These are phyloP conservation scores for Lepidurus couesii DNA, from an alignment of 1,140 invertebrate genomes.

Conservation along the genomic window DNA sequence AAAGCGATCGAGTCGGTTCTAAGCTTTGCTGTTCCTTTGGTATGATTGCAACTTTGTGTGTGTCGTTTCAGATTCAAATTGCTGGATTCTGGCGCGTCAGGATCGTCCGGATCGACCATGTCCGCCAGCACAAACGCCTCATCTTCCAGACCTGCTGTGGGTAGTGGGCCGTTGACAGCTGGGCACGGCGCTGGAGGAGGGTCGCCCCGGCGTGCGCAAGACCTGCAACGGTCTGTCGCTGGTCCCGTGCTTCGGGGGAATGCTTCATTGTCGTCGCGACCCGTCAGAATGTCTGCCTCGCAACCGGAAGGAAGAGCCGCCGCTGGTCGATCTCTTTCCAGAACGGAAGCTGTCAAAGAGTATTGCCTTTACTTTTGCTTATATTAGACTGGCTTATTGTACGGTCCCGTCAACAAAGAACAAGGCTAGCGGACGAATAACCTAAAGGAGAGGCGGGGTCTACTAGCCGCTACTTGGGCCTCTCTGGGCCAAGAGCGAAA, in stretches of 20 bases:
- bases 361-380: conserved; percentile 14
- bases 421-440: no score
- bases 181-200: not conserved
- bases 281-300: not conserved
- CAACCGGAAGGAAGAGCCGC: conserved; percentile 22
- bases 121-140: not conserved
- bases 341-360: conserved; percentile 34
- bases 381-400: no score
- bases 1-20: not conserved
- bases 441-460: no score
- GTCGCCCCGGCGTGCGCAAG: not conserved
- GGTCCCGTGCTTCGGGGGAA: not conserved
- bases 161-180: not conserved
- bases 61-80: not conserved
- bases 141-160: not conserved
- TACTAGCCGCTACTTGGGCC: no score
- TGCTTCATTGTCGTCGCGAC: not conserved
- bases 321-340: conserved; percentile 18
- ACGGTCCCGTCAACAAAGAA: no score
- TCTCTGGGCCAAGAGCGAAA: no score
- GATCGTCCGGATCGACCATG: not conserved
- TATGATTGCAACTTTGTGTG: not conserved
- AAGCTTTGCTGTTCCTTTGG: not conserved
- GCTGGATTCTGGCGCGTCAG: not conserved
- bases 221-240: not conserved